Evolutionary conservation across 2,113 vertebrate genomes (phyloP), one percentile per base, ranked within the genome.

Genomic region (Corapipo altera): DNA sequence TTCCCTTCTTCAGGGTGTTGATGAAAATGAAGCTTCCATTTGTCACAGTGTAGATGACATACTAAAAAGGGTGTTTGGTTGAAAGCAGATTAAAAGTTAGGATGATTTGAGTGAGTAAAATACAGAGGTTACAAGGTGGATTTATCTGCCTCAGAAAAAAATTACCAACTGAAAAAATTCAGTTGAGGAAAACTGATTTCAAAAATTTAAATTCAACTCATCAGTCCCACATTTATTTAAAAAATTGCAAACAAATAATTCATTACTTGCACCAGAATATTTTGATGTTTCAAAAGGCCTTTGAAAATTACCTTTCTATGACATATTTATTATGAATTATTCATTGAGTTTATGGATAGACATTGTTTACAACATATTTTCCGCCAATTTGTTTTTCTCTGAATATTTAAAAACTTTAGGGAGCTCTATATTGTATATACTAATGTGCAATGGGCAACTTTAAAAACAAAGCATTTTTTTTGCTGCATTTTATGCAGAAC

Each of bases 311-410:
- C 74, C 48, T 90, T 97, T 91, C 51, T 88, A 46, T 91, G 65
- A 81, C 30, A 54, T 76, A 57, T 85, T 96, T 89, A 58, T 70
- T 80, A 96, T 87, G 66, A 98, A 96, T 97, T 96, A 96, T 96
- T 97, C 22, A 95, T 39, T 13, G 19, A 80, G 21, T 41, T 4
- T 82, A 65, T 59, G 37, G 57, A 46, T 89, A 82, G 70, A 95
- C 39, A 91, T 86, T 97, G 61, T 97, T 97, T 97, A 92, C 62
- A 97, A 84, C 48, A 54, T 62, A 93, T 89, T 97, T 91, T 37
- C 58, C 97, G 84, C 43, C 92, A 96, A 91, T 96, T 82, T 94
- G 35, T 84, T 98, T 96, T 97, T 86, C 82, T 95, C 67, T 93
- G 96, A 94, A 82, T 75, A 70, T 94, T 96, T 95, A 67, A 94